These are phyloP conservation scores for Bradypodion pumilum DNA, from an alignment of 2,797 vertebrate genomes.

Conservation along the genomic window DNA sequence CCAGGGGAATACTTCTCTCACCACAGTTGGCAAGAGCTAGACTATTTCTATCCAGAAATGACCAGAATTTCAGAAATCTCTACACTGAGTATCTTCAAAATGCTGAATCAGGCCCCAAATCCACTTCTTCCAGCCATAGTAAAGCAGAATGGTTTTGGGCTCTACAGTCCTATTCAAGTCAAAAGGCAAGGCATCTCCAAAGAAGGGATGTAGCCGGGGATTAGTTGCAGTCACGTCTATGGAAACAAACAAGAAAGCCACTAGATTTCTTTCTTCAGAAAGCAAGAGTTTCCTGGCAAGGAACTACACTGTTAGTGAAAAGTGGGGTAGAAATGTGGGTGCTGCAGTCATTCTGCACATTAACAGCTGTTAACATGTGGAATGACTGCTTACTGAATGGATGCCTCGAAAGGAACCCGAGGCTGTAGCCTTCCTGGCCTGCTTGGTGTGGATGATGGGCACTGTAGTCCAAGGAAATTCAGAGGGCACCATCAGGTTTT, in stretches of 20 bases:
- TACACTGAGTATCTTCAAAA: background rate
- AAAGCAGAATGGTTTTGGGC: background rate
- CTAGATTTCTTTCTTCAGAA: background rate
- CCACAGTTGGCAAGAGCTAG: too few relatives aligned
- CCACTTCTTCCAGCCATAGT: background rate
- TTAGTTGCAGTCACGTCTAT: background rate
- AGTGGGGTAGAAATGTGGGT: background rate
- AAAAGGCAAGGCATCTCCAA: background rate
- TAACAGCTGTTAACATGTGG: background rate
- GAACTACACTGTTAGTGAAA: background rate
- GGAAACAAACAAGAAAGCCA: background rate
- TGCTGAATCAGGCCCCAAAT: background rate
- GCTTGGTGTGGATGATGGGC: background rate
- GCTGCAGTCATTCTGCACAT: background rate
- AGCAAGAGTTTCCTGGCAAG: too few relatives aligned
- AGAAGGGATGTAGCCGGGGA: too few relatives aligned
- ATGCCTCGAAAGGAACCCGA: background rate
- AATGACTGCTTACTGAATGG: background rate
- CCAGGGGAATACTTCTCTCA: background rate
- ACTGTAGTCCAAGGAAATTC: background rate
- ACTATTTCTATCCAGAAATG: background rate
- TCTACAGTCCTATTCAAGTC: background rate
- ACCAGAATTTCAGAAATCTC: background rate
- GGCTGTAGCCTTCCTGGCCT: background rate
- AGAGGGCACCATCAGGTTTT: background rate